Evolutionary conservation across 2,113 vertebrate species (phyloP), one percentile per base, ranked within the genome.

Genomic region (Nannobrachium achirus): DNA sequence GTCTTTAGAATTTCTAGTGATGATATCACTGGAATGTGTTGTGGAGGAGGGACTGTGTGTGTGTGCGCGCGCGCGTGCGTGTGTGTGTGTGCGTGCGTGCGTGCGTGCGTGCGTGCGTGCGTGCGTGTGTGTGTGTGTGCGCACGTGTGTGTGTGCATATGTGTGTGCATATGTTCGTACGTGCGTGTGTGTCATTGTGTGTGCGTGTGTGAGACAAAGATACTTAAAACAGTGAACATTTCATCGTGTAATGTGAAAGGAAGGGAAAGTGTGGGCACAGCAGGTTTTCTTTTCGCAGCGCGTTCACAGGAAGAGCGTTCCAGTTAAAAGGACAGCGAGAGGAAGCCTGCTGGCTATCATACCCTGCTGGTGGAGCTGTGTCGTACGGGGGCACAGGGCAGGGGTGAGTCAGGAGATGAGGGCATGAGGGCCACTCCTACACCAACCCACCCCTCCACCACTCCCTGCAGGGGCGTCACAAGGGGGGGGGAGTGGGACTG

Each of bases 11-110:
- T 81, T 78, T 68, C 65, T 52, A 73, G 64, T 73, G 71, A 79
- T 75, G 59, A 83, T 82, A 81, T 84, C 65, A 85, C 73, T 80
- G 78, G 81, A 80, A 84, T 85, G 81, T 66, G 41, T 56, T 78
- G 57, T 69, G 56, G 62, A 72, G 82, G 69, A 66, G 50, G 8
- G 44, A 10, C 9, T 45, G 80, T 69, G 41, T 56, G 49, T 6
- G 7, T 57, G 48, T 75, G 45, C 15, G 58, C 59, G 58, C 6
- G 39, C 48, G 1, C 20, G 25, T 40, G 56, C 51, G n/a, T 15
- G 56, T 11, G 14, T 9, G 65, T 39, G 42, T 39, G 55, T 49
- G 55, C 39, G 55, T 52, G 13, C 68, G 49, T 64, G 68, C 58
- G 65, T 44, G 19, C 10, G 53, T 46, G 60, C 11, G 66, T 60